Conservation (phyloP, 2,113 vertebrate species). For the Spea bombifrons region DNA sequence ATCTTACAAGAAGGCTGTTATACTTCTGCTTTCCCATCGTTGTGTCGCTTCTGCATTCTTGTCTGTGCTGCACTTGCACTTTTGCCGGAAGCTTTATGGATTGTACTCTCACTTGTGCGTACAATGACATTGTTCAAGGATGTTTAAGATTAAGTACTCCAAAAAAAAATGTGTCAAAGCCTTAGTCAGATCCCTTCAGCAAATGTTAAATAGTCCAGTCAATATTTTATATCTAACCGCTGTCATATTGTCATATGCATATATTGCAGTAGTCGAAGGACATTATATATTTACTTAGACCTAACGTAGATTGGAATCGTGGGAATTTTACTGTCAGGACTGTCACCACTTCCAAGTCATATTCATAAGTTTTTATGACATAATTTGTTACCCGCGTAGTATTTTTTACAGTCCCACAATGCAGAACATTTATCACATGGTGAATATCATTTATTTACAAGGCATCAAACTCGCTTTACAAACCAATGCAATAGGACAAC, state of each 20-base stretch:
- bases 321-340: too few species aligned
- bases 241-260: background rate
- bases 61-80: constrained; percentile 24
- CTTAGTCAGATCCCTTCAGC: background rate
- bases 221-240: background rate
- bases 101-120: constrained; percentile 1
- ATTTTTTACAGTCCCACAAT: too few species aligned
- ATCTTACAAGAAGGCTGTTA: background rate
- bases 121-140: constrained; percentile 19
- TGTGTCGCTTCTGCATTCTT: background rate
- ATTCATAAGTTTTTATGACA: too few species aligned
- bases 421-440: too few species aligned
- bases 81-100: constrained; percentile 36
- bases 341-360: too few species aligned
- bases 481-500: too few species aligned
- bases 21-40: background rate
- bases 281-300: too few species aligned
- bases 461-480: too few species aligned
- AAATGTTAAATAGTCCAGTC: background rate
- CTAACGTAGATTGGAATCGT: too few species aligned
- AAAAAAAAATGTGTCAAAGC: background rate
- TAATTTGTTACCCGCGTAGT: too few species aligned
- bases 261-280: background rate
- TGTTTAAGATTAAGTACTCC: background rate
- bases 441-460: too few species aligned